Base-by-base conservation (phyloP, 2,797 vertebrate species). In the Synanceia verrucosa region DNA sequence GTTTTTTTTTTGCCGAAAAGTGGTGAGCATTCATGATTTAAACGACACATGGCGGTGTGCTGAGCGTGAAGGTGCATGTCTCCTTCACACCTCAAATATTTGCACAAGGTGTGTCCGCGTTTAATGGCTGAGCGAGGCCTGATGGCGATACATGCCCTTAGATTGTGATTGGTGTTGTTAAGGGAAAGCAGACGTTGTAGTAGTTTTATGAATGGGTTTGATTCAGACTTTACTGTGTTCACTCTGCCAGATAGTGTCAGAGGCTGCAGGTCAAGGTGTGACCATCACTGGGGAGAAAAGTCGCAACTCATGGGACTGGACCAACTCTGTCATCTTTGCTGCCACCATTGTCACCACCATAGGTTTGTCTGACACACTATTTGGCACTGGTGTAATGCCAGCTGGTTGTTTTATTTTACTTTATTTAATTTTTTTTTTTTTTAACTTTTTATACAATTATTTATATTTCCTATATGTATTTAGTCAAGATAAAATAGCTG, bases 321-420 rank as follows among this genome's bases (percentile, higher is more conserved):
- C 87, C 0, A 99, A 98, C 2, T 96, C 97, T 0, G 95, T 98
- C 73, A 95, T 99, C 77, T 99, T 99, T 70, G 96, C 98, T 68
- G 96, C 97, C 72, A 97, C 97, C 0, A 97, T 99, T 57, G 97
- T 99, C 83, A 99, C 98, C 48, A 99, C 98, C 12, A 99, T 98
- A 1, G 97, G 97, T 92, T 24, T 50, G 81, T 14, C 9, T 41
- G 0, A 41, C 39, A 26, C 46, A 48, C 4, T 39, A 9, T 34
- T 18, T 3, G 16, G 12, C 23, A 53, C 14, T 0, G 2, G 2
- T 19, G 28, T 4, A 14, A 33, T 3, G n/a, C n/a, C n/a, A 3
- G 13, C 7, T 12, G 5, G 26, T 11, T n/a, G 6, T 33, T 44
- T 9, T 4, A 59, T 9, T 19, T 3, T 12, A 1, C 21, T 9